Evolutionary conservation across 2,797 vertebrate species (phyloP), one percentile per base, ranked within the genome.

Genomic region (Lates japonicus): DNA sequence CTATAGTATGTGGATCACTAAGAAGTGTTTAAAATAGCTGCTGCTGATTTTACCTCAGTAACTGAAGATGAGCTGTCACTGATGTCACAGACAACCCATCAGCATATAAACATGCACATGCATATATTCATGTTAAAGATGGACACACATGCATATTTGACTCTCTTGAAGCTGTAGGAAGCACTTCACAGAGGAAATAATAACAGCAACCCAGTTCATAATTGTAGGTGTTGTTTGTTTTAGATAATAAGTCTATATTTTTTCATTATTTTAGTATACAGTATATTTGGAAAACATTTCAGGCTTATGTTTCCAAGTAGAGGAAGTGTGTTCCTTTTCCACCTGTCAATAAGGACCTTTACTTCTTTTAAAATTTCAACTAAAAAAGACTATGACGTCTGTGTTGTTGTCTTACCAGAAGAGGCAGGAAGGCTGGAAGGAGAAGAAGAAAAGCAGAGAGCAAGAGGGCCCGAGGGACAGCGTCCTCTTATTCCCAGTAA

Each of bases 401-500:
- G 48, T 63, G 25, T 78, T 63, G 83, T 17, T 87, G 8, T 82
- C 39, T 84, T 54, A 8, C 37, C 84, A 93, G 95, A 95, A 35
- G 94, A 94, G 78, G 84, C 90, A 44, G 93, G 85, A 33, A 70
- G 81, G 81, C 76, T 58, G 58, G 90, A 85, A 66, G 83, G 55
- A 71, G 90, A 92, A 60, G 87, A 80, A 7, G 93, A 93, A 37
- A 91, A 76, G 63, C 90, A 81, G 65, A 91, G 79, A 85, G 78
- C 70, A 0, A 81, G 87, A 71, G 94, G 91, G 35, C 85, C 90
- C 37, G 92, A 93, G 58, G 90, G 90, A 39, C 92, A 93, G 65
- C 91, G 86, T 76, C 90, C 94, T 58, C 88, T 89, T 5, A 77
- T 92, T 67, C 85, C 89, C 62, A 91, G 76, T 70, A 94, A 95